Evolutionary conservation across 2,113 vertebrate species (phyloP).

Genomic region (Grantiella picta): DNA sequence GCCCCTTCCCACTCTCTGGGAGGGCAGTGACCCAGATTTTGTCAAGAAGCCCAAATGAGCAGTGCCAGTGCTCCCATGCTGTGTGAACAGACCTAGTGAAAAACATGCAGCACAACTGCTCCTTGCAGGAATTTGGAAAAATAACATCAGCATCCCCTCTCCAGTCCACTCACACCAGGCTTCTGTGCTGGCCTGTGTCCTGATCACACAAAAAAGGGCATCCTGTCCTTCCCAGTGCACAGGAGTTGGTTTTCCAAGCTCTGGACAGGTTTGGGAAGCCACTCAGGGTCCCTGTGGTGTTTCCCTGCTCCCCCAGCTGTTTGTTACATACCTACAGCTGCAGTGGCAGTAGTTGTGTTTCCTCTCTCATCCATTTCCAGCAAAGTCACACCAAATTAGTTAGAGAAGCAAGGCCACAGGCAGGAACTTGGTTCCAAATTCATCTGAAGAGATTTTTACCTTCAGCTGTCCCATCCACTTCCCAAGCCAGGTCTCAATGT

Average conservation of each 20-base stretch:
- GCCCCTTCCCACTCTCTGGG: background rate
- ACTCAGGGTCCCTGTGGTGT: accelerated
- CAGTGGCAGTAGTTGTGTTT: background rate
- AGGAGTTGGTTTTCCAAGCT: background rate
- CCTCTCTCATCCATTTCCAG: background rate
- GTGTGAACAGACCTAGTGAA: background rate
- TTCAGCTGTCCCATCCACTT: background rate
- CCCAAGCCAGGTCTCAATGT: background rate
- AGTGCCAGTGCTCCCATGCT: background rate
- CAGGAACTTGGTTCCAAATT: background rate
- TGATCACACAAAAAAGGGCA: background rate
- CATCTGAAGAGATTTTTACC: background rate
- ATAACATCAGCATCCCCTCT: background rate
- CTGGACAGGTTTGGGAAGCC: background rate
- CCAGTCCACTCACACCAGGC: background rate
- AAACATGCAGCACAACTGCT: background rate
- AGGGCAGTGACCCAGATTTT: background rate
- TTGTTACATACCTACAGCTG: background rate
- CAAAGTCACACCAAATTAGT: background rate
- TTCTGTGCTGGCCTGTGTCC: background rate
- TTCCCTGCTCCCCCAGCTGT: background rate
- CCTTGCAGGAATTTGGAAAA: background rate
- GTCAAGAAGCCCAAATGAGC: background rate
- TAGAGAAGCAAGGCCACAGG: background rate
- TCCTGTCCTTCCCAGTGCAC: background rate